Conservation (phyloP, 1,140 invertebrate genomes). For the Lucilia cuprina region DNA sequence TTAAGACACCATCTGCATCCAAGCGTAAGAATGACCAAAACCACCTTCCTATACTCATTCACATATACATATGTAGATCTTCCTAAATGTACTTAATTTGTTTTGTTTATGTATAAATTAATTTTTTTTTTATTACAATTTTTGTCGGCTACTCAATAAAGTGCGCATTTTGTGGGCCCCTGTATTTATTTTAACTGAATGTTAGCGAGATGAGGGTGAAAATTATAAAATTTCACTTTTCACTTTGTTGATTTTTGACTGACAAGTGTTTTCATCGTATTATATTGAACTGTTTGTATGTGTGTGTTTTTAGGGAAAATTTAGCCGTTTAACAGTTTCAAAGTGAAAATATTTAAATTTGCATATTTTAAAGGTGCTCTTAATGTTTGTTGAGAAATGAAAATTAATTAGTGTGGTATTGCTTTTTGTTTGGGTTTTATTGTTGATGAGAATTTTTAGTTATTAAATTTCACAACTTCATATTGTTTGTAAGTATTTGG, state of each 20-base stretch:
- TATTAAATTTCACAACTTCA: no score
- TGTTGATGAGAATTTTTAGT: no score
- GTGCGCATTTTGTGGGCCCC: not conserved
- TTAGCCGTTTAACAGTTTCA: not conserved
- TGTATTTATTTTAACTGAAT: not conserved
- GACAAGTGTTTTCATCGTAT: not conserved
- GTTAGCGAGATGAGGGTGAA: not conserved
- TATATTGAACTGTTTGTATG: no score
- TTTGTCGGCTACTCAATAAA: not conserved
- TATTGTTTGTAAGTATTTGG: no score
- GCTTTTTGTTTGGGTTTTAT: not conserved
- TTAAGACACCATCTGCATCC: slow-evolving; percentile 3
- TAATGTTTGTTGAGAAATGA: not conserved
- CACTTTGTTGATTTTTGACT: not conserved
- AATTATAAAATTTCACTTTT: slow-evolving; percentile 4
- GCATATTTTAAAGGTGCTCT: not conserved
- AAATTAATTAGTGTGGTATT: not conserved
- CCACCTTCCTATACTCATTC: slow-evolving; percentile 3
- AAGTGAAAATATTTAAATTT: not conserved
- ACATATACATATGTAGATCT: no score
- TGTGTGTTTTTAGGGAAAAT: not conserved
- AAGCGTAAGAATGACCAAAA: slow-evolving; percentile 16
- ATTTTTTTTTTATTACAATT: no score
- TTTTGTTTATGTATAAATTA: no score
- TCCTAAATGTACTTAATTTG: no score